A percentile compares a stretch with the other conserved stretches of the same genome.
Conservation (phyloP, 2,888 invertebrate genomes). For the Gerris lacustris region DNA sequence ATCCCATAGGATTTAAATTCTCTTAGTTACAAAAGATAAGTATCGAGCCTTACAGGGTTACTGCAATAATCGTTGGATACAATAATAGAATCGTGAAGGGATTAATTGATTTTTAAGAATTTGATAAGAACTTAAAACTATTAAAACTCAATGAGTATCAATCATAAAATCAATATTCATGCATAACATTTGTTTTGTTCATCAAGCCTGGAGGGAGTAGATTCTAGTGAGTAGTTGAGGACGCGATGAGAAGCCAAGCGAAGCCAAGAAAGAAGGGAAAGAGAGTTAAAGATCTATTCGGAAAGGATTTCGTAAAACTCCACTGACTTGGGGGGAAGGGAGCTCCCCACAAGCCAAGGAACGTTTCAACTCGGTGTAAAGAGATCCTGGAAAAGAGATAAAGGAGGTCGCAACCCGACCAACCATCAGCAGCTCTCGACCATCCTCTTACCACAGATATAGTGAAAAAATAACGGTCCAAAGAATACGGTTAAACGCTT, state of each 20-base stretch:
- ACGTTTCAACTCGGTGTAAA: neutral
- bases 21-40: too few relatives aligned
- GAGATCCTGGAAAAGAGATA: neutral
- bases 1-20: too few relatives aligned
- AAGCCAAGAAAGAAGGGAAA: neutral
- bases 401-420: neutral
- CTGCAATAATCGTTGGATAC: too few relatives aligned
- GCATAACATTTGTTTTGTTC: too few relatives aligned
- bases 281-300: neutral
- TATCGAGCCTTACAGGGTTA: too few relatives aligned
- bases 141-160: too few relatives aligned
- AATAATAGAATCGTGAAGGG: too few relatives aligned
- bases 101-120: too few relatives aligned
- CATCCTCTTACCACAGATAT: neutral
- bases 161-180: too few relatives aligned
- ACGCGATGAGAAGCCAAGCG: neutral
- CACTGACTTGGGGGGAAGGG: too few relatives aligned
- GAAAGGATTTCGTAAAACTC: neutral
- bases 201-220: neutral
- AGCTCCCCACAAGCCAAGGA: neutral
- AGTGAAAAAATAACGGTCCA: neutral
- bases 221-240: neutral
- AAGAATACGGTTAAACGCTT: slow-evolving; percentile 5
- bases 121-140: too few relatives aligned
- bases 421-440: neutral